Evolutionary conservation across 2,797 vertebrate genomes (phyloP), one percentile per base, ranked within the genome.

Genomic region (Acanthurus leucopareius): DNA sequence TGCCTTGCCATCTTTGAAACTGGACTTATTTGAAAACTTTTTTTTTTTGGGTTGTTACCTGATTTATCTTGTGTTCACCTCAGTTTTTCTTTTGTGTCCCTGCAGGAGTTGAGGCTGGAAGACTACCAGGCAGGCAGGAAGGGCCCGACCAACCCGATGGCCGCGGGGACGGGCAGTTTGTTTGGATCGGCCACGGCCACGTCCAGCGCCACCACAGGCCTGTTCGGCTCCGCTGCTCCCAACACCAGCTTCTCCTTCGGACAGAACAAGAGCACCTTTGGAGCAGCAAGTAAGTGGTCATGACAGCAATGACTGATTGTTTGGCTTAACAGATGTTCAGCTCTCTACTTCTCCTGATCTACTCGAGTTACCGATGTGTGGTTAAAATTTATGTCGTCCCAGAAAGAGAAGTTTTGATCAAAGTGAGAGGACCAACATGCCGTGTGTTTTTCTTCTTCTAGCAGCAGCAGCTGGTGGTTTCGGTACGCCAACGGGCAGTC

Each of bases 61-160:
- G 8, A 14, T 42, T 44, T 5, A 9, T 40, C 0, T 28, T 28
- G 7, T 5, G 0, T 40, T 15, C 0, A 20, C 20, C 47, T 49
- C 35, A 7, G 38, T 35, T 35, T 4, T 38, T 35, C 25, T 19
- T 51, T 63, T 1, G 5, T 44, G 20, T 54, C 25, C 59, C 15
- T 66, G 19, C 62, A 99, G 98, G 98, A 99, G 75, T 90, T 99
- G 68, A 95, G 98, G 77, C 79, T 99, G 32, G 98, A 99, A 81
- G 98, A 99, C 82, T 99, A 99, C 88, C 96, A 97, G 87, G 97
- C 98, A 0, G 98, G 98, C 4, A 94, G 98, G 65, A 99, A 99
- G 73, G 98, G 98, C 1, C 97, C 97, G 0, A 93, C 97, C 2
- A 98, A 97, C 66, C 97, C 97, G 0, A 97, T 99, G 17, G 95